Evolutionary conservation across 2,113 vertebrate genomes (phyloP), one percentile per base, ranked within the genome.

Genomic region (Periophthalmus modestus): DNA sequence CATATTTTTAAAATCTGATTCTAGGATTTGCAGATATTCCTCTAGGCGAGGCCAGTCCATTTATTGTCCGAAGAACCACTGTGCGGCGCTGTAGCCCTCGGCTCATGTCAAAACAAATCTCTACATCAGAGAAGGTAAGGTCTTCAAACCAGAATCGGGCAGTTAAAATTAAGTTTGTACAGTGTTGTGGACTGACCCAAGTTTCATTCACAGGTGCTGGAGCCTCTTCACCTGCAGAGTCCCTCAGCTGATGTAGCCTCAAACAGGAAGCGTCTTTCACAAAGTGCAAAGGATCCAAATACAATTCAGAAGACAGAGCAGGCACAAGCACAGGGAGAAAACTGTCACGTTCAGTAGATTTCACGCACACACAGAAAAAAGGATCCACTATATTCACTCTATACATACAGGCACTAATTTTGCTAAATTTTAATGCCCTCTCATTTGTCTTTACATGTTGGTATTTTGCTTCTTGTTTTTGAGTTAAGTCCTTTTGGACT

Each of bases 21-120:
- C 0, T 24, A 98, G 96, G 95, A 15, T 96, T 96, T 92, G 93
- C 94, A 34, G 94, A 96, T 74, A 95, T 94, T 73, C 94, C 95
- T 0, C 33, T 90, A 0, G 94, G 91, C 61, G 95, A 95, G 71
- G 80, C 78, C 34, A 95, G 94, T 75, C 94, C 96, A 0, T 96
- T 91, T 11, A 85, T 96, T 83, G 74, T 96, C 15, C 85, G 87
- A 2, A 94, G 92, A 86, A 94, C 94, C 46, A 92, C 92, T 0
- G 85, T 88, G 69, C 92, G 80, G 13, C 93, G 95, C 80, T 93
- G 86, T 70, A 95, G 93, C 74, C 92, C 95, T 46, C 91, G 68
- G 4, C 81, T 94, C 58, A 75, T 89, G 19, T 89, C 88, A 6
- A 93, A 79, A 68, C 79, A 72, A 19, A 21, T 63, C 10, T 66